phyloP scores from a whole-genome alignment of 2,888 invertebrate species.

The Drosophila affinis region DNA sequence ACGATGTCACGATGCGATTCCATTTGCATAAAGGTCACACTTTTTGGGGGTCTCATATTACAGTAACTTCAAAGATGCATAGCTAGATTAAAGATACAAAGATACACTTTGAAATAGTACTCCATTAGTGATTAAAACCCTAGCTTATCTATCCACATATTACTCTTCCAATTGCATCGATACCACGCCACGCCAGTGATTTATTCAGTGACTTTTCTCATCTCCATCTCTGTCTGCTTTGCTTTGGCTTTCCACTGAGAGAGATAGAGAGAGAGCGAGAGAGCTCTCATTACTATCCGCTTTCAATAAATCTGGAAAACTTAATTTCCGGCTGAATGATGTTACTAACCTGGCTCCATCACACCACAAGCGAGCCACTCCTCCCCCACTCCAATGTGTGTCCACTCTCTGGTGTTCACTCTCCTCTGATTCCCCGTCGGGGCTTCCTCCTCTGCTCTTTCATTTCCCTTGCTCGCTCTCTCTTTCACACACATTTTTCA shows the following conservation, averaged over 20 bases:
- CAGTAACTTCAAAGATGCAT: neutral
- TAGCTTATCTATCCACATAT: neutral
- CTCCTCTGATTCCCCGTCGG: constrained; percentile 31
- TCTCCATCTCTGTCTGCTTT: constrained; percentile 26
- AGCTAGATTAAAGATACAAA: no score
- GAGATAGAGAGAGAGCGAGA: neutral
- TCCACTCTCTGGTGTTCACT: neutral
- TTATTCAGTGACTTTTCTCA: constrained; percentile 32
- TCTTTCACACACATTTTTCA: constrained; percentile 59
- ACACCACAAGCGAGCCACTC: constrained; percentile 9
- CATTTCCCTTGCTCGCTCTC: neutral
- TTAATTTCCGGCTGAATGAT: constrained; percentile 82
- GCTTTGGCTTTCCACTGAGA: constrained; percentile 14
- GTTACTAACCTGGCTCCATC: constrained; percentile 48
- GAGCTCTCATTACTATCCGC: constrained; percentile 80
- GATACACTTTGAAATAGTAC: neutral
- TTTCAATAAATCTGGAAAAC: constrained; percentile 83
- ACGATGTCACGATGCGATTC: constrained; percentile 54
- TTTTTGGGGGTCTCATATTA: constrained; percentile 10
- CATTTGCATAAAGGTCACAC: constrained; percentile 54
- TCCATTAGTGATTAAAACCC: neutral
- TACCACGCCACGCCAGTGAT: constrained; percentile 3
- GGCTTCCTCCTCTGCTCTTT: constrained; percentile 12
- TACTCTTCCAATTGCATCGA: neutral
- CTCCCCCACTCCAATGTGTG: neutral